Conservation (phyloP, 2,113 vertebrate genomes). For the Mus spicilegus region DNA sequence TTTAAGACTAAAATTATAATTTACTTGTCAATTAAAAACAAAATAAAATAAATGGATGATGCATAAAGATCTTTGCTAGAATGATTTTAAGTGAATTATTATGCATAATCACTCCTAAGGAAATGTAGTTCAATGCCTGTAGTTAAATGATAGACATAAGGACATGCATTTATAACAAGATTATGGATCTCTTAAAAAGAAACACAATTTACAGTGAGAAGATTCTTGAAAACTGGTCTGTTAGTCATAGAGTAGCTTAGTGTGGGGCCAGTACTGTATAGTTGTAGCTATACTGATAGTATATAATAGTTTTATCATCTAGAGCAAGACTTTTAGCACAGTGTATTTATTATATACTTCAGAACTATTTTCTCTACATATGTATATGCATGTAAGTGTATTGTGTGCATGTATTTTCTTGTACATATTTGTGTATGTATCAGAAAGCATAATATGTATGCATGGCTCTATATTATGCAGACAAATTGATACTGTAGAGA, state of each 20-base stretch:
- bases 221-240: neutral
- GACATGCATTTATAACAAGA: neutral
- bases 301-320: neutral
- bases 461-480: neutral
- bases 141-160: neutral
- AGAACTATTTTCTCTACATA: neutral
- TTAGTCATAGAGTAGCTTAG: accelerated
- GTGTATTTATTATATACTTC: neutral
- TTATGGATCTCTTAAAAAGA: neutral
- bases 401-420: neutral
- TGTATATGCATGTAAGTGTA: no score
- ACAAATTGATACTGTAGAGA: neutral
- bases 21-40: neutral
- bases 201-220: neutral
- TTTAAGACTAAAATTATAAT: neutral
- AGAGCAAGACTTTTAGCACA: neutral
- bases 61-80: neutral
- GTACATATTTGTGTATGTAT: neutral
- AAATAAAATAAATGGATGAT: neutral
- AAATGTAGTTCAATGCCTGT: neutral
- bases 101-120: neutral
- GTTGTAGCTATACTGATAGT: accelerated
- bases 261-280: neutral
- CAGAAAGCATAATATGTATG: neutral
- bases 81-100: neutral